Conservation (phyloP, 2,113 vertebrate genomes). For the Elephas maximus region DNA sequence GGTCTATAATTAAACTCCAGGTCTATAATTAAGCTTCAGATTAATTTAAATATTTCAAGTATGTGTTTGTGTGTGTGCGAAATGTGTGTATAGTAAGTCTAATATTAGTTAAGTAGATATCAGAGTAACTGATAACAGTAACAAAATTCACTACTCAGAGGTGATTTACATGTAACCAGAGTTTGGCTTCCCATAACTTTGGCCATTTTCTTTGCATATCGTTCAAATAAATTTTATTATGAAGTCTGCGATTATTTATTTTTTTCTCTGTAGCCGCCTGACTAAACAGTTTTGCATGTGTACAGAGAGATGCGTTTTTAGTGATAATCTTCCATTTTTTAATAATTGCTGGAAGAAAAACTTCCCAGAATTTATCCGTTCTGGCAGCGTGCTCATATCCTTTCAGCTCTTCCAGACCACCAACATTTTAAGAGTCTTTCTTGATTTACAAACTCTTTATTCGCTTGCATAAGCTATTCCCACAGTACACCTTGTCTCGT, state of each 20-base stretch:
- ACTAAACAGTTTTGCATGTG: conserved; percentile 67
- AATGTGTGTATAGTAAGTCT: neutral
- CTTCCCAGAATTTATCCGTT: conserved; percentile 59
- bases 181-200: conserved; percentile 51
- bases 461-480: neutral
- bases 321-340: conserved; percentile 75
- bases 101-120: neutral
- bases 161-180: neutral
- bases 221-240: conserved; percentile 69
- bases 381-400: neutral
- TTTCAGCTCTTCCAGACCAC: conserved; percentile 52
- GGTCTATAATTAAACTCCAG: neutral
- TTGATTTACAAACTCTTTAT: conserved; percentile 41
- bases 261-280: conserved; percentile 66
- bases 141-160: neutral
- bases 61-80: neutral
- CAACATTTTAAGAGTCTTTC: conserved; percentile 46
- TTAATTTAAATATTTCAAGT: conserved; percentile 49
- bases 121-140: neutral
- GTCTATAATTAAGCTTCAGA: neutral
- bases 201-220: conserved; percentile 44
- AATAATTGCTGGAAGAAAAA: conserved; percentile 68
- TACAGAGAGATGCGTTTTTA: conserved; percentile 27
- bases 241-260: conserved; percentile 68
- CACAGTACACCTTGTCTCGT: neutral